Conservation (phyloP, 2,113 vertebrate genomes). For the Pluvianellus socialis region DNA sequence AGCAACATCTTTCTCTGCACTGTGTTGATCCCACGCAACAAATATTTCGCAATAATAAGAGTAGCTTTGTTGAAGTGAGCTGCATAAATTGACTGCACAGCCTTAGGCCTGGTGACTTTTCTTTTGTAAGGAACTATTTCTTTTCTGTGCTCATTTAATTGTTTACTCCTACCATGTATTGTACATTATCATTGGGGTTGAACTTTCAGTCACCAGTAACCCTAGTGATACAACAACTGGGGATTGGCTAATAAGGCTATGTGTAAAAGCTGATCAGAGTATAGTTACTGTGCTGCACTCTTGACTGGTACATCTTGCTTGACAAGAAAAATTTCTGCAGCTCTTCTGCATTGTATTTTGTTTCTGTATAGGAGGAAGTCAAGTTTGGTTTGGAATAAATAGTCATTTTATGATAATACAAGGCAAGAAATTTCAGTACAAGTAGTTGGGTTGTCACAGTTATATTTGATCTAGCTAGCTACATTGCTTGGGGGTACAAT, state of each 20-base stretch:
- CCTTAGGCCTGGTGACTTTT: not conserved
- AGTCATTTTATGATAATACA: not conserved
- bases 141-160: not conserved
- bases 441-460: not conserved
- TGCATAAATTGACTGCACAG: not conserved
- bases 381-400: not conserved
- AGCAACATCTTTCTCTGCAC: not conserved
- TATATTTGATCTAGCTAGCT: not conserved
- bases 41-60: slow-evolving; percentile 23
- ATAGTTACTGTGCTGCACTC: not conserved
- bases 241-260: not conserved
- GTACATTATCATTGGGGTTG: not conserved
- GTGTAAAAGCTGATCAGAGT: not conserved
- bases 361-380: not conserved
- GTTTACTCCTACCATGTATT: not conserved
- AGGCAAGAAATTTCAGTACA: not conserved
- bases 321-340: not conserved
- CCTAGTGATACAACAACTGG: not conserved
- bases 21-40: not conserved
- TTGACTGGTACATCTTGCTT: not conserved
- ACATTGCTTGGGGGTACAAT: not conserved
- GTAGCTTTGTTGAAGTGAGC: not conserved
- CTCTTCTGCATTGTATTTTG: not conserved
- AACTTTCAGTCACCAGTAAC: not conserved
- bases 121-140: not conserved